These are phyloP conservation scores for Cliona cf. orientalis DNA, from an alignment of 37 sponge, comb jelly and placozoan species.

Conservation along the genomic window DNA sequence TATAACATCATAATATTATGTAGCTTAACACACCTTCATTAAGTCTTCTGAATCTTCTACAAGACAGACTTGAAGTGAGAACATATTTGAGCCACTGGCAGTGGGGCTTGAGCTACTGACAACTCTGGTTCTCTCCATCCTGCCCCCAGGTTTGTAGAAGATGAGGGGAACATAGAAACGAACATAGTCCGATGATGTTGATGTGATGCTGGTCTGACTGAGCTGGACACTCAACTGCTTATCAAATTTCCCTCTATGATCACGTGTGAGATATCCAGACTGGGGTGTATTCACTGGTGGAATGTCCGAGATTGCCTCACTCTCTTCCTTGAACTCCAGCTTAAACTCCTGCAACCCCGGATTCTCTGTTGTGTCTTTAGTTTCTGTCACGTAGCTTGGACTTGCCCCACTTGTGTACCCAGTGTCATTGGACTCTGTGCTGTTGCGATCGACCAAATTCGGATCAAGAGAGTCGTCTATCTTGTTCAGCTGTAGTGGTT, in stretches of 20 bases:
- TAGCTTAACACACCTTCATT: constrained; percentile 49
- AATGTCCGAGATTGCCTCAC: too few species aligned
- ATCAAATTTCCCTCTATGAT: too few species aligned
- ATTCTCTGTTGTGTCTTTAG: not conserved
- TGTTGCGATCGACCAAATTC: constrained; percentile 38
- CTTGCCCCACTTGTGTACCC: constrained; percentile 58
- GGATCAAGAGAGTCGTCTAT: too few species aligned
- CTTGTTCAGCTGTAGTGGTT: not conserved
- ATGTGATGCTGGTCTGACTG: constrained; percentile 1
- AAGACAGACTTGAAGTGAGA: constrained; percentile 56
- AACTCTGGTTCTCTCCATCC: not conserved
- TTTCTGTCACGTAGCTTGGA: constrained; percentile 13
- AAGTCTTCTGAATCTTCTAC: constrained; percentile 48
- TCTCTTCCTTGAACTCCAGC: not conserved
- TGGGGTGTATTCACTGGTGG: too few species aligned
- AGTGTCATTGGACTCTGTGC: constrained; percentile 57
- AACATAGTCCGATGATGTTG: not conserved
- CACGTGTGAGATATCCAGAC: too few species aligned
- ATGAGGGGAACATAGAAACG: constrained; percentile 42
- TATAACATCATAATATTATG: too few species aligned
- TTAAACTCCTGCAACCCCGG: not conserved
- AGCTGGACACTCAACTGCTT: too few species aligned
- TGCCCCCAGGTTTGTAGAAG: constrained; percentile 27
- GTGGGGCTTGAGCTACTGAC: too few species aligned
- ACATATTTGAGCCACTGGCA: not conserved